These are phyloP conservation scores for Heliothis virescens DNA, from an alignment of 1,140 invertebrate species.

Conservation along the genomic window DNA sequence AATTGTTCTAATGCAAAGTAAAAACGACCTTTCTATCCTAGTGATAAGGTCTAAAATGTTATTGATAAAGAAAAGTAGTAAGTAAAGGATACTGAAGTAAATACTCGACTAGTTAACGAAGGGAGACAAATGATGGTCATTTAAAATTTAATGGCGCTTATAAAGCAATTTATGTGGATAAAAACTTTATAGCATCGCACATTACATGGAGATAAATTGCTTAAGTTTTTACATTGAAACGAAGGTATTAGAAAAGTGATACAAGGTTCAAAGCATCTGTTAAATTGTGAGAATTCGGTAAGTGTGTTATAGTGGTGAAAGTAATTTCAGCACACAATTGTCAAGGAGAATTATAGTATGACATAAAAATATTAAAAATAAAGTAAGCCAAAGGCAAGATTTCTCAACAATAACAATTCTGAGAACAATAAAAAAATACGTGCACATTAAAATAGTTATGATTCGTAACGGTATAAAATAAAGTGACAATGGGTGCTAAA, in stretches of 20 bases:
- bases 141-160: slow-evolving; percentile 65
- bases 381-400: not conserved
- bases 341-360: not conserved
- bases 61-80: slow-evolving; percentile 37
- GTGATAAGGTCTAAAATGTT: slow-evolving; percentile 54
- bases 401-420: slow-evolving; percentile 3
- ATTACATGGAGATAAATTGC: slow-evolving; percentile 37
- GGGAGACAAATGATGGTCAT: slow-evolving; percentile 63
- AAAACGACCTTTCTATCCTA: slow-evolving; percentile 54
- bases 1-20: slow-evolving; percentile 31
- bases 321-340: not conserved
- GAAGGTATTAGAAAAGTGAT: not conserved
- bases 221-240: slow-evolving; percentile 13
- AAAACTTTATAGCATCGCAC: slow-evolving; percentile 41
- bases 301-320: not conserved
- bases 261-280: not conserved
- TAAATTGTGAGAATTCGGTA: not conserved
- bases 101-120: slow-evolving; percentile 58
- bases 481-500: slow-evolving; percentile 26
- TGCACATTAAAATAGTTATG: slow-evolving; percentile 20
- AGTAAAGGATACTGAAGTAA: slow-evolving; percentile 61
- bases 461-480: slow-evolving; percentile 24
- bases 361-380: not conserved
- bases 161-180: slow-evolving; percentile 59
- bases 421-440: slow-evolving; percentile 18